phyloP scores from a whole-genome alignment of 2,113 vertebrate species.

The Nycticebus coucang region DNA sequence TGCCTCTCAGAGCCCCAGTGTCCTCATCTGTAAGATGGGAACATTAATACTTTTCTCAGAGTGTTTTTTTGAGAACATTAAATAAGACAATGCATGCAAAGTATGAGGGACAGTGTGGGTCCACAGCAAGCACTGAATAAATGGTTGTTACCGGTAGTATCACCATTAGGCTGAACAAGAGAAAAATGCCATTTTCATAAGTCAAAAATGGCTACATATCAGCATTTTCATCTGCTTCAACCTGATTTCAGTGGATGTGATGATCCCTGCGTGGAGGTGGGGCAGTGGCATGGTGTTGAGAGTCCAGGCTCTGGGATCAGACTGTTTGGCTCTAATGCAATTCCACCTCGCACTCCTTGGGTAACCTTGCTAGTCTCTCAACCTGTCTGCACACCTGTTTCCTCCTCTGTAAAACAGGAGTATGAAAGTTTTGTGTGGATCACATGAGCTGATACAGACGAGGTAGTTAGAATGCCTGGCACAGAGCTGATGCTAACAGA shows the following conservation, averaged over 20 bases:
- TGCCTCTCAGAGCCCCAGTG: neutral
- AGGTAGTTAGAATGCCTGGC: neutral
- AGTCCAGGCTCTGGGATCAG: neutral
- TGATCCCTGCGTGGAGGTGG: rapidly evolving
- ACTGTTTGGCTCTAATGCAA: neutral
- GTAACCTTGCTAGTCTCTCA: neutral
- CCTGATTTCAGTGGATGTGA: neutral
- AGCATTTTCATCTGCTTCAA: neutral
- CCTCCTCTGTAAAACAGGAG: neutral
- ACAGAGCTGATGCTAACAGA: neutral
- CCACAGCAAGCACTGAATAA: neutral
- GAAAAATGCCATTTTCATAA: neutral
- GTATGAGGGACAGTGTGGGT: neutral
- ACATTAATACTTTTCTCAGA: neutral
- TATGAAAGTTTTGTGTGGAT: neutral
- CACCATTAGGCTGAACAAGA: neutral
- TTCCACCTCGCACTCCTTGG: neutral
- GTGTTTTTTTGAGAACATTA: neutral
- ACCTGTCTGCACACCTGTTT: neutral
- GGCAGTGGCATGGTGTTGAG: neutral
- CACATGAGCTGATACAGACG: neutral
- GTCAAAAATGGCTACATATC: neutral
- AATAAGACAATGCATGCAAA: neutral
- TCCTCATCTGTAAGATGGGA: neutral
- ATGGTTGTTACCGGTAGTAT: neutral